Evolutionary conservation across 2,888 invertebrate species (phyloP), one percentile per base, ranked within the genome.

Genomic region (Globia sparganii): DNA sequence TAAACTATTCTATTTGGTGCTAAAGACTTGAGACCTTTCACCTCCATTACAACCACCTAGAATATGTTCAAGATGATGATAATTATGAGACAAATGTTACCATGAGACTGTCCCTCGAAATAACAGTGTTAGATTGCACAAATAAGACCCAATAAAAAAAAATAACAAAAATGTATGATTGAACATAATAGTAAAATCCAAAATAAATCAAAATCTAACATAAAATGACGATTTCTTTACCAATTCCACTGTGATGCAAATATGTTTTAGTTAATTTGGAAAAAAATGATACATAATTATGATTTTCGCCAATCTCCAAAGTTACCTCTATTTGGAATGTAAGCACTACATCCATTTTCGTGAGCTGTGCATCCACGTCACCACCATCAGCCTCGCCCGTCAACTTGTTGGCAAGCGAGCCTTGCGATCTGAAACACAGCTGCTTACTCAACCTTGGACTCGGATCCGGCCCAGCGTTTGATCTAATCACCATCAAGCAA

Each of bases 1-100:
- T 99, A 99, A 71, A 99, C 99, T 94, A 99, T 99, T 92, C 99
- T 98, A 97, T 99, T 99, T 56, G 99, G 98, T 84, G 99, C 98
- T 92, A 99, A 97, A 74, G 99, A 99, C 96, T 99, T 99, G 87
- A 99, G 97, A 88, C 99, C 99, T 95, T 99, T 99, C 74, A 99
- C 99, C 97, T 99, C 99, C 99, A 99, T 99, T 75, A 99, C 99
- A 92, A 99, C 98, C 86, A 99, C 99, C 99, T 99, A 96, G 85
- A 97, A 97, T 90, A 62, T 80, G 73, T 75, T 73, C n/a, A 83
- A 83, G 11, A 82, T 81, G 77, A 78, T 37, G 64, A 73, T 78
- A 81, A 73, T 77, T 37, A 75, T 70, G 72, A 83, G 53, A 81
- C 2, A 64, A 67, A 80, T 46, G 18, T 40, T 56, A 40, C 56